Evolutionary conservation across 1,140 invertebrate genomes (phyloP), one percentile per base, ranked within the genome.

Genomic region (Zaprionus lachaisei): DNA sequence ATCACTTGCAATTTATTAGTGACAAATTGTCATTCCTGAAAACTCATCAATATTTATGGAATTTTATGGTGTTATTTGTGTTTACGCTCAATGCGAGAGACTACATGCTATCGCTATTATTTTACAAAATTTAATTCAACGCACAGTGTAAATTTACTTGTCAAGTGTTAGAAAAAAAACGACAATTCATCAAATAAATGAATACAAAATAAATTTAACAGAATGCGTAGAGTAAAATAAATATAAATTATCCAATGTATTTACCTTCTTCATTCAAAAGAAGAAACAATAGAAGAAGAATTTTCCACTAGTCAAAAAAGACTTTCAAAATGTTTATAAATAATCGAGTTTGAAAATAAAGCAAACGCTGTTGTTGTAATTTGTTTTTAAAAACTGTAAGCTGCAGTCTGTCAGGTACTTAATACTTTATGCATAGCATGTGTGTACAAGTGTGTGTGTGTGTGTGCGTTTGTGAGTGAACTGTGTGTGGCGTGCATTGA

Each of bases 241-340:
- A 51, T 51, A 24, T 12, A 24, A 14, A 51, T 17, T 47, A 17
- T 9, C 37, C 5, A 38, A 17, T 47, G n/a, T 49, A 31, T 47
- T 31, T 51, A 17, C 14, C 14, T 38, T 38, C 12, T 38, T n/a
- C 17, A 17, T 11, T 4, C 22, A 12, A 22, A 51, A 51, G 47
- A 6, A n/a, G 9, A 22, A 51, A 49, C 44, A 20, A 7, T 20
- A 20, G 44, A 47, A 47, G 20, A 20, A 17, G 9, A 34, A 34
- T 34, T 34, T 34, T 34, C 0, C 31, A 9, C 7, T 4, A 11
- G 9, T 11, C 0, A 34, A 22, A 11, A 49, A 49, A 4, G 5
- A 11, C 4, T 20, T 49, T 49, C 17, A 17, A 72, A 37, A 71
- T 81, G 71, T 81, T 72, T 60, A 80, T 83, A 83, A 80, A 69